These are phyloP conservation scores for Pteropus alecto DNA, from an alignment of 2,113 vertebrate genomes.

Conservation along the genomic window DNA sequence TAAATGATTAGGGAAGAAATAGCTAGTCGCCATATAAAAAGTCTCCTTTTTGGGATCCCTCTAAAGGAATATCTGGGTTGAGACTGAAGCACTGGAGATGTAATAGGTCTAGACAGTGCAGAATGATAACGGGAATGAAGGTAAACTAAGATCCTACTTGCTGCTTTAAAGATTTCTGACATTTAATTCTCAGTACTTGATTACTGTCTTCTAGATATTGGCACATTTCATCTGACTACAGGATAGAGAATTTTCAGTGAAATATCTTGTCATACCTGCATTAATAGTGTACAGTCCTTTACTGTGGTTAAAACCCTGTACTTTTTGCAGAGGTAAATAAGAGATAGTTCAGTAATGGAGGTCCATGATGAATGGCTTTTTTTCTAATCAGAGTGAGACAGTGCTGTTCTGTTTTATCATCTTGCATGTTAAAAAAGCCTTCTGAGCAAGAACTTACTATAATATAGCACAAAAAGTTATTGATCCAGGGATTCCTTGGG, in stretches of 20 bases:
- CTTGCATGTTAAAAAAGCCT: neutral
- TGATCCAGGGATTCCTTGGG: neutral
- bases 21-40: neutral
- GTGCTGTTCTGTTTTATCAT: neutral
- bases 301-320: neutral
- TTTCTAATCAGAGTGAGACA: neutral
- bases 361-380: neutral
- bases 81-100: neutral
- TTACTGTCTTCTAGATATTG: neutral
- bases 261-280: neutral
- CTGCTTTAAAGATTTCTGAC: neutral
- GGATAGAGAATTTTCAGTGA: neutral
- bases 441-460: neutral
- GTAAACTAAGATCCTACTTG: neutral
- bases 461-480: neutral
- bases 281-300: neutral
- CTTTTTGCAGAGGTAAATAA: neutral
- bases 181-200: neutral
- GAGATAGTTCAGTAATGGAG: neutral
- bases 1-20: neutral
- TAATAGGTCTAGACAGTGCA: neutral
- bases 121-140: neutral
- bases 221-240: neutral
- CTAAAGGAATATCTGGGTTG: neutral
- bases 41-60: neutral